Evolutionary conservation across 1,140 invertebrate species (phyloP).

Genomic region (Lanistes nyassanus): DNA sequence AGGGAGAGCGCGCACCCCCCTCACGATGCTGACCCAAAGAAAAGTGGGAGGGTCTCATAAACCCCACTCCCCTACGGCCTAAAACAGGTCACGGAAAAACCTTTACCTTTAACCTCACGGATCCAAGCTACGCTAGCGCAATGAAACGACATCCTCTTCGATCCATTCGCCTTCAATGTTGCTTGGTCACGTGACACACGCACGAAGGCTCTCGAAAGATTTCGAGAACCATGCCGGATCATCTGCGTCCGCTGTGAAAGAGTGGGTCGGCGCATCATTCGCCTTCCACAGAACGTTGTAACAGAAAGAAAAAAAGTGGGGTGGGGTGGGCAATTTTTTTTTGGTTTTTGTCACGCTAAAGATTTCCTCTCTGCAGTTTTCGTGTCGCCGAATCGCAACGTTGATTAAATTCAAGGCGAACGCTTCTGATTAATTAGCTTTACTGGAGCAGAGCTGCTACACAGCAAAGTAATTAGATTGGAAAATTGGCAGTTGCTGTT

Average conservation of each 20-base stretch:
- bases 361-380: neutral
- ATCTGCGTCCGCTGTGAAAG: neutral
- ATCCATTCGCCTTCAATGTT: constrained; percentile 5
- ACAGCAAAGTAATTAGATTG: constrained; percentile 13
- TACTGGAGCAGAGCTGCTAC: neutral
- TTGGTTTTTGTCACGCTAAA: neutral
- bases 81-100: no score
- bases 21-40: no score
- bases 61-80: no score
- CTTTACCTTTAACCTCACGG: neutral
- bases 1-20: no score
- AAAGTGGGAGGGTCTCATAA: no score
- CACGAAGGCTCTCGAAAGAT: constrained; percentile 6
- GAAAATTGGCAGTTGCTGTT: constrained; percentile 19
- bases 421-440: constrained; percentile 12
- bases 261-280: no score
- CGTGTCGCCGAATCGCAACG: constrained; percentile 4
- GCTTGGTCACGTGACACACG: constrained; percentile 12
- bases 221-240: neutral
- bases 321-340: neutral
- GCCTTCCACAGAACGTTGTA: neutral
- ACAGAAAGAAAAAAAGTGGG: neutral
- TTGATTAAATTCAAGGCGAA: constrained; percentile 13
- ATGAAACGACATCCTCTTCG: constrained; percentile 15
- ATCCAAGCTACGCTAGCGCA: neutral